Base-by-base conservation (phyloP, 2,797 vertebrate species). In the Cossypha dichroa region DNA sequence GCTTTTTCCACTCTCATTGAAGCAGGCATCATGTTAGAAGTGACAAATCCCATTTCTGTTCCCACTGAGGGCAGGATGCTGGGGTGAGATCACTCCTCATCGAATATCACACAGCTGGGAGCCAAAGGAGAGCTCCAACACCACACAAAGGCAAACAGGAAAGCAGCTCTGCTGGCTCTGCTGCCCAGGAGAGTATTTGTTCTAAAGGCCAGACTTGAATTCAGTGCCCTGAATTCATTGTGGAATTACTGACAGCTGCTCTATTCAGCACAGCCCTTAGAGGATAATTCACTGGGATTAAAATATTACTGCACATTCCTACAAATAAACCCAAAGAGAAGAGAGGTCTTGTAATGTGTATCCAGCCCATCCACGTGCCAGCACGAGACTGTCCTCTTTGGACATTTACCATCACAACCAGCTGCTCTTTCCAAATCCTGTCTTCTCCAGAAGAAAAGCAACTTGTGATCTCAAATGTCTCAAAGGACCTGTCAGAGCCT, bases 201-300 rank as follows among this genome's bases (percentile, higher is more conserved):
- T 94, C 64, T 68, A 64, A 83, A 90, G 93, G 69, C 88, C 92
- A 93, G 85, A 81, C 62, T 93, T 45, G 43, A 45, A 12, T 82
- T 72, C 46, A 86, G 43, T 75, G 93, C 51, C 88, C 83, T 86
- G 93, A 81, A 90, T 92, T 72, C 82, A 52, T 69, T 84, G 89
- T 90, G 85, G 85, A 72, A 93, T 79, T 76, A 63, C 84, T 91
- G 93, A 72, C 87, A 93, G 82, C 75, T 91, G 78, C 22, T 48
- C 91, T 66, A 54, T 90, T 77, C 87, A 90, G 22, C 77, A 2
- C n/a, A 46, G 82, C 83, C 89, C 79, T 93, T 3, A 31, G 84
- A 92, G 94, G 66, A 81, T 52, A 45, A 92, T 85, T 94, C 7
- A 0, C n/a, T 62, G 60, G 93, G 84, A 92, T 93, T 93, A 85